Percentiles rank a stretch among this genome's conserved stretches.
phyloP scores from a whole-genome alignment of 2,797 vertebrate species.

The Gallinago solitaria region DNA sequence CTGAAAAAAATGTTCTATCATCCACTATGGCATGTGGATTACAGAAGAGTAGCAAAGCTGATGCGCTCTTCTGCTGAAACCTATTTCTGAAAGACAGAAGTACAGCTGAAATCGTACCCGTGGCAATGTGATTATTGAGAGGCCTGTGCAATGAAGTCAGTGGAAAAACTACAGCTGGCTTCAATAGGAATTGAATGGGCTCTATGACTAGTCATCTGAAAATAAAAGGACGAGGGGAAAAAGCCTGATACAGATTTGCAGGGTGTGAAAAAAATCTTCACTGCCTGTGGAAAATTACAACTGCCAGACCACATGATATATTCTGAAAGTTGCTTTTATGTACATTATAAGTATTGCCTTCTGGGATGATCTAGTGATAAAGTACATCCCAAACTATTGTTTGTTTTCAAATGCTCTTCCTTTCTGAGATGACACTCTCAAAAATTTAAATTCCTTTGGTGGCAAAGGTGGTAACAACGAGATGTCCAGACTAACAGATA shows the following conservation, averaged over 20 bases:
- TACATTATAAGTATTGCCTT: not conserved
- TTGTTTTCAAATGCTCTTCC: not conserved
- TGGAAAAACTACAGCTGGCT: conserved; percentile 34
- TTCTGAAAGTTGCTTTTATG: conserved; percentile 4
- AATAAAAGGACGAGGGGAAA: not conserved
- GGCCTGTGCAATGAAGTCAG: not conserved
- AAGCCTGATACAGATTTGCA: not conserved
- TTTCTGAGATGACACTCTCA: not conserved
- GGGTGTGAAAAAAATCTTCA: not conserved
- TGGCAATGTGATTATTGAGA: not conserved
- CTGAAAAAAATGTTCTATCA: not conserved
- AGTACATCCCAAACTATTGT: not conserved
- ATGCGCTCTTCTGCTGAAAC: not conserved
- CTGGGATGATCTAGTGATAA: not conserved
- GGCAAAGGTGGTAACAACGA: not conserved
- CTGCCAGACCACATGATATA: not conserved
- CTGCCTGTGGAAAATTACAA: not conserved
- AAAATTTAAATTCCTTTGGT: not conserved
- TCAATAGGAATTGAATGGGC: not conserved
- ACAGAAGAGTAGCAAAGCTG: not conserved
- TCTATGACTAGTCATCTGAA: not conserved
- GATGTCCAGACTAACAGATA: not conserved
- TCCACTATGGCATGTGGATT: not conserved
- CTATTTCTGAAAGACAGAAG: not conserved
- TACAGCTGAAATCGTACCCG: not conserved